Conservation (phyloP, 2,888 invertebrate genomes). For the Frankliniella fusca region DNA sequence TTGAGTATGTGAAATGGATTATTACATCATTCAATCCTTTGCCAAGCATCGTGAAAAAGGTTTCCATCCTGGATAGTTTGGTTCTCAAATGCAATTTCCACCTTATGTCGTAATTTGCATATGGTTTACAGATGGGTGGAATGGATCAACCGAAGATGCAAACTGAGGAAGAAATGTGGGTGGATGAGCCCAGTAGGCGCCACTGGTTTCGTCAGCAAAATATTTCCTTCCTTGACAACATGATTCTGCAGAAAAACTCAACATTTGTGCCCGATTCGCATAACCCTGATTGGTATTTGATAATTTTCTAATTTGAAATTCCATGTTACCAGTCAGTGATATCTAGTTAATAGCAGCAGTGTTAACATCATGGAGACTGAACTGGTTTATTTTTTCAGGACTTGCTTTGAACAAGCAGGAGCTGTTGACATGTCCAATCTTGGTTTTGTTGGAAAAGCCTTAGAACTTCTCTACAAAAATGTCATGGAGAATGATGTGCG, state of each 20-base stretch:
- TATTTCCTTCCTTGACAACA: neutral
- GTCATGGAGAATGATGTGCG: neutral
- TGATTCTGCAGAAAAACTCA: neutral
- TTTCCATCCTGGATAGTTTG: neutral
- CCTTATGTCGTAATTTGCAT: neutral
- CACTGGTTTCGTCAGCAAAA: neutral
- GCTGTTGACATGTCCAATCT: neutral
- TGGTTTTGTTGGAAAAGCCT: neutral
- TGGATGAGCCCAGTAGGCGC: neutral
- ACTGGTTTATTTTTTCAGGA: neutral
- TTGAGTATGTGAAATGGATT: neutral
- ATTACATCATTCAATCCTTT: neutral
- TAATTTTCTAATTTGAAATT: neutral
- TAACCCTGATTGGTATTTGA: neutral
- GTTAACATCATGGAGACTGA: no score
- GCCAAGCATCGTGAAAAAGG: neutral
- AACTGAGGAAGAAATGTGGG: neutral
- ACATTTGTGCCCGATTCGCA: neutral
- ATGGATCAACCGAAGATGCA: neutral
- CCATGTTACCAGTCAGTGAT: no score
- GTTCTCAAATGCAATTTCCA: neutral
- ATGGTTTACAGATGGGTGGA: neutral
- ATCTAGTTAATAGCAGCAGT: no score
- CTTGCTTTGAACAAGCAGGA: constrained; percentile 3
- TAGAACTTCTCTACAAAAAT: constrained; percentile 11